Evolutionary conservation across 2,113 vertebrate genomes (phyloP), one percentile per base, ranked within the genome.

Genomic region (Antigone vipio): DNA sequence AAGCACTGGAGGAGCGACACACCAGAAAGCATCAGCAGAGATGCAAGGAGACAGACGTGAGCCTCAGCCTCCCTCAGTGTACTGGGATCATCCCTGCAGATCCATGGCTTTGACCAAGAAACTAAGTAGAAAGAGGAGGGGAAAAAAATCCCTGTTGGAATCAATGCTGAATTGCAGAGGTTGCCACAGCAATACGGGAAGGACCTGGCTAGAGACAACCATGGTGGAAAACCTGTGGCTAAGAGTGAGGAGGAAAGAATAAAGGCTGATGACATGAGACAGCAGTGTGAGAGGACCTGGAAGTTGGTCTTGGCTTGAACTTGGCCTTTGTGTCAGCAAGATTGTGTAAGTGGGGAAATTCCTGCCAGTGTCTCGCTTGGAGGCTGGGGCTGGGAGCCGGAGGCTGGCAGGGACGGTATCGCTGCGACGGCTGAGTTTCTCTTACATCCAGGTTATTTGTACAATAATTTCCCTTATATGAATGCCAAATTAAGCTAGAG

Each of bases 391-490:
- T 62, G 27, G 40, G 23, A 91, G 55, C 22, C 0, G 6, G 40
- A 47, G 50, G 30, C 88, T 76, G 71, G 38, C 7, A 6, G 34
- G 63, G 67, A 64, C 0, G 1, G 34, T 24, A 67, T 62, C 0
- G 0, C 60, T 14, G 34, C 0, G 4, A 15, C 1, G 23, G 67
- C 55, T 1, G 32, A 45, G 26, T 15, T 76, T 55, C 67, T 55
- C 38, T 47, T 74, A 23, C 0, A 7, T 38, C 11, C 2, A 12
- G 66, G 55, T 82, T 45, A 38, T 62, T 64, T 73, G 32, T 16
- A 1, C 71, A 44, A 2, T 0, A 0, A 44, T 89, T 82, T 66
- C 78, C 52, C 32, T 42, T 35, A 50, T 16, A 26, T 5, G 29
- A 42, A 6, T 62, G 74, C 75, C 78, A 66, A 40, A 71, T 19